Evolutionary conservation across 1,140 invertebrate genomes (phyloP), one percentile per base, ranked within the genome.

Genomic region (Drosophila quadrilineata): DNA sequence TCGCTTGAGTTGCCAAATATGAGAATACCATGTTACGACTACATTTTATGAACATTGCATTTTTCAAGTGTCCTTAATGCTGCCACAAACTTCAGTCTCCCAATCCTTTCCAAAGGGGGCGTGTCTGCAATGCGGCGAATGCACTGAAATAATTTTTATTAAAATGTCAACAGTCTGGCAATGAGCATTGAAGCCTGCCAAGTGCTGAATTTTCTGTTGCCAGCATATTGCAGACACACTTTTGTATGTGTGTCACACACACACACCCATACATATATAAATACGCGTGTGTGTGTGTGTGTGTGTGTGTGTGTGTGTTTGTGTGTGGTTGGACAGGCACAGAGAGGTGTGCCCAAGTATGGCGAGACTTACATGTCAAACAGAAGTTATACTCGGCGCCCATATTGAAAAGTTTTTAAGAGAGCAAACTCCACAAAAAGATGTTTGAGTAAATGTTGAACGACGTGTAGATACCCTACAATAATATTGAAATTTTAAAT

Each of bases 131-230:
- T 66, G 63, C 63, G 63, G 19, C 63, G 63, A 66, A 60, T 60
- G 56, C 63, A 60, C 46, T 66, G 56, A 66, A 66, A 66, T 66
- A 66, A 66, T 66, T 66, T 66, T 66, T 66, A 66, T 66, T 66
- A 66, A 66, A 66, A 66, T 66, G 63, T 66, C 63, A 66, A 66
- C 63, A 66, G 63, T 66, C 63, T 66, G 56, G 56, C 63, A 60
- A 60, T 66, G 63, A 60, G 57, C 63, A 66, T 52, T 66, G 63
- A 60, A 66, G 57, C 56, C 62, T 65, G 62, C 62, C 62, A 65
- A 59, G 54, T 50, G 45, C 45, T 59, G 36, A 59, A 65, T 59
- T 65, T 36, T 65, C n/a, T n/a, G n/a, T 65, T 60, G 63, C 56
- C 46, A 66, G 46, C 38, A 66, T 38, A 60, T 52, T 66, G 63